Base-by-base conservation (phyloP, 2,888 invertebrate genomes). In the Marronus borbonicus region DNA sequence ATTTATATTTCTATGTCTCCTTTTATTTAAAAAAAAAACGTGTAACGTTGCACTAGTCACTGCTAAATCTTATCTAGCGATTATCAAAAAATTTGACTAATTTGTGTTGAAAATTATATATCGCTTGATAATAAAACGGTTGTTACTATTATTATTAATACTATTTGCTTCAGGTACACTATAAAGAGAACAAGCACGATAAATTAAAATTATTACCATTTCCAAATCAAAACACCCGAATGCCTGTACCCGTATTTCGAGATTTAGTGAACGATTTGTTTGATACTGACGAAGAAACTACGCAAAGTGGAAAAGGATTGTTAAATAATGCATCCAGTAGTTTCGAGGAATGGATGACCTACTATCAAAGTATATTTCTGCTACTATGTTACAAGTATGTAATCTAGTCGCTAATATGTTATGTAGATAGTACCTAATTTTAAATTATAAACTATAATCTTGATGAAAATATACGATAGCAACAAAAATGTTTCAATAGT, bases 141-240 rank as follows among this genome's bases (percentile, higher is more conserved):
- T 17, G 17, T 17, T 8, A 8, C 2, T 8, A 39, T 39, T 8
- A 39, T 39, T 8, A 1, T 2, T 8, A 44, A 44, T 44, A 44
- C 12, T 44, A 12, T 12, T 60, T 74, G n/a, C 44, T 74, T 24
- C 14, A 74, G 72, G 49, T 74, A 20, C 72, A 60, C 20, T 74
- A 74, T n/a, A 74, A 7, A 28, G 20, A 44, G 0, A 55, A 28
- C 20, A 74, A 74, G 39, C 20, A 60, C 12, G 5, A 14, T 2
- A 24, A n/a, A 24, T 74, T 74, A n/a, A 60, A 74, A 20, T 12
- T 60, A 12, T 60, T 74, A 49, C 72, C 5, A 12, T 74, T 74
- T 60, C 44, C 36, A 44, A 60, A 44, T 62, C 60, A 60, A 5
- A 28, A 44, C 3, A 12, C 12, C 2, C 39, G 60, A 39, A 24